Evolutionary conservation across 2,888 invertebrate species (phyloP), one percentile per base, ranked within the genome.

Genomic region (Subacronicta megacephala): DNA sequence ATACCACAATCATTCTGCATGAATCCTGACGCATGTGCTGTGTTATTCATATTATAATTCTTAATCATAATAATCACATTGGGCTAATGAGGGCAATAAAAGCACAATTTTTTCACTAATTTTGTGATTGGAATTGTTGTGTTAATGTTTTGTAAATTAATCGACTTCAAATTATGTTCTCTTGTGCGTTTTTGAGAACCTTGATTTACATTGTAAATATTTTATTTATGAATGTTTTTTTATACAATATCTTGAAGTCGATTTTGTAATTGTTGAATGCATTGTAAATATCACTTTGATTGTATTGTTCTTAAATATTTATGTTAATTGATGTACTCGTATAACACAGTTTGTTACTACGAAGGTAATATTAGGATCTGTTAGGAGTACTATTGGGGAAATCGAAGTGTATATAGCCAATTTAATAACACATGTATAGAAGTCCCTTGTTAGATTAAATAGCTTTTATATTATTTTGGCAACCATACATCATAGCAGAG

Each of bases 21-120:
- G 88, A 47, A 52, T 77, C 83, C 84, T 80, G 68, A 78, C 77
- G 91, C 91, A 92, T 91, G 89, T 62, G 87, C 88, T 85, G 82
- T 81, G 72, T 85, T 78, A 72, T 73, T 55, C 45, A 65, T 74
- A 49, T 38, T 36, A 35, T 55, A 56, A 49, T 38, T n/a, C 13
- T 53, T 46, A 47, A 61, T 61, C 43, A 9, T n/a, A n/a, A 63
- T 66, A 51, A 63, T 63, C 62, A 66, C 33, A 41, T 44, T 70
- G 62, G 62, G 63, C 52, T 49, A 37, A 44, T 69, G 56, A 58
- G 67, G 65, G 67, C 61, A 46, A 76, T 60, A 20, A 59, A 41
- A 31, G 38, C 42, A 46, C 17, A 53, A 12, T 37, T 44, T 40
- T 26, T 51, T 40, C 29, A 55, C 60, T 43, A 23, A 45, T 31